A percentile compares a stretch with the other conserved stretches of the same genome.
These are phyloP conservation scores for Phrynocephalus forsythii DNA, from an alignment of 2,797 vertebrate genomes.

Conservation along the genomic window DNA sequence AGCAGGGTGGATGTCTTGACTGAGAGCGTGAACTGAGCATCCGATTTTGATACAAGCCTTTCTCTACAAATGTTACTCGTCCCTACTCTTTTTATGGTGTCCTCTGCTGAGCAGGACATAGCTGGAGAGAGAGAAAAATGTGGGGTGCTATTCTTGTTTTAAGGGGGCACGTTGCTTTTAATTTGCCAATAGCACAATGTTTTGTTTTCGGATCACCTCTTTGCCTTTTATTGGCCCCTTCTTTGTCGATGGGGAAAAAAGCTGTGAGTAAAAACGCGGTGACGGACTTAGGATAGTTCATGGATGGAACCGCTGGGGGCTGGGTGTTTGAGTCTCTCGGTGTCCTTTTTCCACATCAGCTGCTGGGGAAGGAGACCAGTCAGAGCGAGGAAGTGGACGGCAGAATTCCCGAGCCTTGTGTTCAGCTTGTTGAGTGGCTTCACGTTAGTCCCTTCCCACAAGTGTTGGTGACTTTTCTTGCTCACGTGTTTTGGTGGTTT, in stretches of 20 bases:
- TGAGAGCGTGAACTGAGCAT: not conserved
- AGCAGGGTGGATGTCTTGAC: not conserved
- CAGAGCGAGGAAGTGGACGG: not conserved
- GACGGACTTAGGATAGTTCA: not conserved
- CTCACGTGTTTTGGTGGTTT: not conserved
- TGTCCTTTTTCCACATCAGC: not conserved
- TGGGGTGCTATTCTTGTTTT: not conserved
- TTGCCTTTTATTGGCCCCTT: not conserved
- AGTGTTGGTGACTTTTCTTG: not conserved
- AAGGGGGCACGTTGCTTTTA: not conserved
- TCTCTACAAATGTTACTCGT: too few relatives aligned
- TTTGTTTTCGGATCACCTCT: not conserved
- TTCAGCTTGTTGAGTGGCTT: not conserved
- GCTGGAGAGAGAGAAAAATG: not conserved
- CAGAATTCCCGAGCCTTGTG: not conserved
- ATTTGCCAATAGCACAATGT: too few relatives aligned
- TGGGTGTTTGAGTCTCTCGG: not conserved
- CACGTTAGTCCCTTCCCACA: not conserved
- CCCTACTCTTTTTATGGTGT: not conserved
- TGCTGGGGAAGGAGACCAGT: not conserved
- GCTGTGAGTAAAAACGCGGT: not conserved
- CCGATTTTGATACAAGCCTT: not conserved
- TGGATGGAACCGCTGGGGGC: too few relatives aligned
- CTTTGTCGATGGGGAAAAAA: not conserved
- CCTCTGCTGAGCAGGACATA: too few relatives aligned